phyloP scores from a whole-genome alignment of 2,113 vertebrate genomes.

The Oryzias melastigma region DNA sequence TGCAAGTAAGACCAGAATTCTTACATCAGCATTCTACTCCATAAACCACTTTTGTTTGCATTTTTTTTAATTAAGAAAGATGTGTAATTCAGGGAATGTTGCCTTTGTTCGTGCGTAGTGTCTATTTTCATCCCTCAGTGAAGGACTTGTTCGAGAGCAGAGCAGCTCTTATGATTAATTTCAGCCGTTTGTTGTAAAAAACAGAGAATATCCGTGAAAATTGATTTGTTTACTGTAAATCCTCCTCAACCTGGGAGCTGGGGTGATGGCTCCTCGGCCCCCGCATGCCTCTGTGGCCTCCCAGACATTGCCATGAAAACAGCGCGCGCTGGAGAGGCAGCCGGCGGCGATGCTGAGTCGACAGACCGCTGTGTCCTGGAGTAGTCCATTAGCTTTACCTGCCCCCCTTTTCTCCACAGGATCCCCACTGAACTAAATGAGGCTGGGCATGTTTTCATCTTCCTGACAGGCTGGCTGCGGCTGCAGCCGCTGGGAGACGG shows the following conservation, averaged over 20 bases:
- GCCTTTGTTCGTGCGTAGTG: background rate
- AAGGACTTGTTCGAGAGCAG: slow-evolving; percentile 11
- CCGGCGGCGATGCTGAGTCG: slow-evolving; percentile 68
- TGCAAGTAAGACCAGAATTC: slow-evolving; percentile 11
- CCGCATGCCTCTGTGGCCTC: slow-evolving; percentile 25
- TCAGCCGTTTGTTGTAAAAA: slow-evolving; percentile 16
- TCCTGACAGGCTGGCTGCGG: slow-evolving; percentile 65
- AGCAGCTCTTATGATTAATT: slow-evolving; percentile 10
- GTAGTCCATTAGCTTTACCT: slow-evolving; percentile 75
- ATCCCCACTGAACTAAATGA: slow-evolving; percentile 72
- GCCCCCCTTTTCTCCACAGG: slow-evolving; percentile 64
- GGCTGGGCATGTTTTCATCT: slow-evolving; percentile 73
- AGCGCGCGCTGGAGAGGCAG: slow-evolving; percentile 55
- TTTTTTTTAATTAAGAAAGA: too few relatives aligned
- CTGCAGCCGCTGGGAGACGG: slow-evolving; percentile 58
- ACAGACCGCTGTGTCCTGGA: slow-evolving; percentile 68
- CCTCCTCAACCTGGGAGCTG: slow-evolving; percentile 29
- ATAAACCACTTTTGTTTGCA: too few relatives aligned
- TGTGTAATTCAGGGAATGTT: too few relatives aligned
- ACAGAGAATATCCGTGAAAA: slow-evolving; percentile 35
- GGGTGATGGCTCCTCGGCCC: slow-evolving; percentile 43
- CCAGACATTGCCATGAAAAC: slow-evolving; percentile 65
- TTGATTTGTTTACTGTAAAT: slow-evolving; percentile 65
- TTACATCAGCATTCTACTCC: too few relatives aligned
- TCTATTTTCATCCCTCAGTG: background rate